Evolutionary conservation across 2,888 invertebrate genomes (phyloP).

Genomic region (Idaea straminata): DNA sequence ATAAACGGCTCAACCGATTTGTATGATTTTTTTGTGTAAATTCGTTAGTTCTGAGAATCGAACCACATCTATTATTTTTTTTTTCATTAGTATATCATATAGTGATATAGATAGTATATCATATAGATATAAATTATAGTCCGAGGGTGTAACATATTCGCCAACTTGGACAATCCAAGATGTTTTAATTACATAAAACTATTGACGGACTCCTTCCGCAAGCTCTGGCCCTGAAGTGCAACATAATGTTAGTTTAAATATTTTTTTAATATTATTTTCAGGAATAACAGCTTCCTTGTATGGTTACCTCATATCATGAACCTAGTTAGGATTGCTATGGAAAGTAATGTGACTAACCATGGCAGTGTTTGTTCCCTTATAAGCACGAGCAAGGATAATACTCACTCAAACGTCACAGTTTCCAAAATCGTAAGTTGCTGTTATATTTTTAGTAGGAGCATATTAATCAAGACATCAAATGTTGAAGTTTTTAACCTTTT

Average conservation of each 20-base stretch:
- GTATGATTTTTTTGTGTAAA: no score
- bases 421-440: constrained; percentile 19
- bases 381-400: constrained; percentile 24
- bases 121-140: no score
- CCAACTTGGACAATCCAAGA: not conserved
- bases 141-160: not conserved
- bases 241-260: not conserved
- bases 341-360: constrained; percentile 27
- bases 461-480: not conserved
- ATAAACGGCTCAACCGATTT: no score
- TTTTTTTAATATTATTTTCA: constrained; percentile 33
- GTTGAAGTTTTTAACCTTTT: no score
- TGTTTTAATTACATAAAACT: not conserved
- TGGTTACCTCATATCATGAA: constrained; percentile 81
- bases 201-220: not conserved
- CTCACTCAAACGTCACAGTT: not conserved
- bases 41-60: no score
- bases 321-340: constrained; percentile 56
- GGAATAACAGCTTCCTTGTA: constrained; percentile 77
- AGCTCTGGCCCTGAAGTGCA: not conserved
- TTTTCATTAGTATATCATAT: no score
- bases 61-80: no score
- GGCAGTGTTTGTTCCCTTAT: constrained; percentile 64
- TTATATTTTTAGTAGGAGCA: not conserved
- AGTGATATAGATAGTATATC: no score